Evolutionary conservation across 2,888 invertebrate genomes (phyloP).

Genomic region (Hyalella azteca): DNA sequence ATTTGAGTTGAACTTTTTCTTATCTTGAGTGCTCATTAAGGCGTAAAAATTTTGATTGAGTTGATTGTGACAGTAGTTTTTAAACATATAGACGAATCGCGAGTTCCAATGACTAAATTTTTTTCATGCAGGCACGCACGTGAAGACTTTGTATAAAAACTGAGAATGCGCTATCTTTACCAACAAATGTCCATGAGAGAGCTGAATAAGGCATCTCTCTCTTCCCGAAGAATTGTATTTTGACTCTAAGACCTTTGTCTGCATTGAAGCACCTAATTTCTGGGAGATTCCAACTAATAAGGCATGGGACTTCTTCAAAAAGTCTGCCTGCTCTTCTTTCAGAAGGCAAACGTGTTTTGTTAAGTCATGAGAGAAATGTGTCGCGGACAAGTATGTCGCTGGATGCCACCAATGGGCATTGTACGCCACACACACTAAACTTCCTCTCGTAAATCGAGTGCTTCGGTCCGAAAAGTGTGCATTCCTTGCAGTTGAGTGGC

Average conservation of each 20-base stretch:
- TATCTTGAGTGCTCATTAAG: no score
- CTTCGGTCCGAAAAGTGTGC: slow-evolving; percentile 32
- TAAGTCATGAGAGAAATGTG: slow-evolving; percentile 35
- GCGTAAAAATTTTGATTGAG: no score
- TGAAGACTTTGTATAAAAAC: no score
- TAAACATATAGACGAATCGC: no score
- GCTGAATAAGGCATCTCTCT: neutral
- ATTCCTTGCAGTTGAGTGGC: slow-evolving; percentile 34
- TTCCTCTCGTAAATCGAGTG: slow-evolving; percentile 36
- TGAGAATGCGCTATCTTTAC: no score
- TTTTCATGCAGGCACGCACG: no score
- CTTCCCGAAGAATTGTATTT: neutral
- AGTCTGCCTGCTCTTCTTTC: slow-evolving; percentile 14
- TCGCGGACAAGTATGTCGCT: slow-evolving; percentile 29
- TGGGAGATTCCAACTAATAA: slow-evolving; percentile 32
- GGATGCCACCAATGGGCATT: slow-evolving; percentile 13
- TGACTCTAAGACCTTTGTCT: neutral
- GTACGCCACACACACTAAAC: slow-evolving; percentile 3
- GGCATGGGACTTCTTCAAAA: neutral
- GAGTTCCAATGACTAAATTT: no score
- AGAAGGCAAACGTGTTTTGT: slow-evolving; percentile 20
- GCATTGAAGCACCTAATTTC: slow-evolving; percentile 22
- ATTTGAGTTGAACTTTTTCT: no score
- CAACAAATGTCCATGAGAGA: no score
- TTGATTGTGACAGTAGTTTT: no score